These are phyloP conservation scores for Drosophila tropicalis DNA, from an alignment of 1,140 invertebrate species.

Conservation along the genomic window DNA sequence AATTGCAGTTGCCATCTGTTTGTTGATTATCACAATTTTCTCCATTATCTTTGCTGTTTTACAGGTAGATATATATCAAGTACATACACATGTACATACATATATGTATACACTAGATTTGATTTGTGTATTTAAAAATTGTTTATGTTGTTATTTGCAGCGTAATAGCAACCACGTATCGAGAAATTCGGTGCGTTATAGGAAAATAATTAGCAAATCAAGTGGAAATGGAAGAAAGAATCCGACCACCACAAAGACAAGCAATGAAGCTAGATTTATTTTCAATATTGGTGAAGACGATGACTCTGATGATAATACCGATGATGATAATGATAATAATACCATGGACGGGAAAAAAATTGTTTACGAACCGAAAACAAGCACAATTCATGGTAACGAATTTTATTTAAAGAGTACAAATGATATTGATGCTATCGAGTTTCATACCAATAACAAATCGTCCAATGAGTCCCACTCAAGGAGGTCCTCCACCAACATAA, in stretches of 20 bases:
- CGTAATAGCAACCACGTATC: constrained; percentile 67
- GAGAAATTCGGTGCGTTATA: constrained; percentile 65
- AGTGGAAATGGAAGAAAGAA: constrained; percentile 19
- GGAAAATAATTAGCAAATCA: constrained; percentile 56
- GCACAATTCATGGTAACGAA: constrained; percentile 65
- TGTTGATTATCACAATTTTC: constrained; percentile 87
- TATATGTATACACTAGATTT: no score
- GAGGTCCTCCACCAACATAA: constrained; percentile 24
- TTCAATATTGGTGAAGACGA: constrained; percentile 68
- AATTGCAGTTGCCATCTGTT: constrained; percentile 87
- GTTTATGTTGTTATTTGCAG: constrained; percentile 26
- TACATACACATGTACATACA: no score
- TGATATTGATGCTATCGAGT: constrained; percentile 78
- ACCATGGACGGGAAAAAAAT: constrained; percentile 33
- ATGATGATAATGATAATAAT: constrained; percentile 43
- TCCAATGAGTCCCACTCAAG: constrained; percentile 17
- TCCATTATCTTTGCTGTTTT: constrained; percentile 87
- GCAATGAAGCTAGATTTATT: constrained; percentile 66
- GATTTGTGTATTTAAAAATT: background rate
- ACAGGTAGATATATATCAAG: constrained; percentile 84
- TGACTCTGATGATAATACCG: constrained; percentile 48
- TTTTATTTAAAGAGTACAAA: constrained; percentile 77
- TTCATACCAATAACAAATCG: constrained; percentile 50
- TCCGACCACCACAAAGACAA: constrained; percentile 15
- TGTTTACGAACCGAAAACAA: constrained; percentile 52